Evolutionary conservation across 2,113 vertebrate genomes (phyloP).

Genomic region (Argyrosomus japonicus): DNA sequence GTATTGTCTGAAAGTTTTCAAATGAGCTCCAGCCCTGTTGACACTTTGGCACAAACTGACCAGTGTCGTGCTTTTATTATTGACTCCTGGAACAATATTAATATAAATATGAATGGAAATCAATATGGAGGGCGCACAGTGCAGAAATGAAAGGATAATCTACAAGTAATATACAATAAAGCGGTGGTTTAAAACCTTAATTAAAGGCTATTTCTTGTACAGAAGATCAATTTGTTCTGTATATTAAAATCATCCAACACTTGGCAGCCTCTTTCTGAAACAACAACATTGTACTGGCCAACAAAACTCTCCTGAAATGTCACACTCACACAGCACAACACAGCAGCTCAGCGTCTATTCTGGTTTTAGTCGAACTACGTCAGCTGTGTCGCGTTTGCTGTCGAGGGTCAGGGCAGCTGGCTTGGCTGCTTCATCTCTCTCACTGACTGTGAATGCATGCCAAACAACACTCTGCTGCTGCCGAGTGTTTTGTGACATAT

Average conservation of each 20-base stretch:
- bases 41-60: neutral
- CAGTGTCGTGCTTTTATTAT: neutral
- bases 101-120: neutral
- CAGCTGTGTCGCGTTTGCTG: neutral
- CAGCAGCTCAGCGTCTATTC: constrained; percentile 22
- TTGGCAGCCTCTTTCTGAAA: neutral
- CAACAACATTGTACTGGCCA: neutral
- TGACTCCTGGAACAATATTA: neutral
- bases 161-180: neutral
- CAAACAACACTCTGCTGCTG: neutral
- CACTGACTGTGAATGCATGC: neutral
- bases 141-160: neutral
- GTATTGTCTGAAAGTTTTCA: too few relatives aligned
- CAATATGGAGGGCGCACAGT: neutral
- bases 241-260: neutral
- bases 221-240: neutral
- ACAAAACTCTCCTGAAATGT: neutral
- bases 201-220: neutral
- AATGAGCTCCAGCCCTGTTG: too few relatives aligned
- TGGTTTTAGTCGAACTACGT: constrained; percentile 9
- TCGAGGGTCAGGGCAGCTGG: neutral
- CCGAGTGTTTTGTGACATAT: neutral
- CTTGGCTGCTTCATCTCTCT: constrained; percentile 5
- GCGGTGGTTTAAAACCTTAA: neutral
- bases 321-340: neutral